Evolutionary conservation across 2,888 invertebrate genomes (phyloP).

Genomic region (Epirrita christyi): DNA sequence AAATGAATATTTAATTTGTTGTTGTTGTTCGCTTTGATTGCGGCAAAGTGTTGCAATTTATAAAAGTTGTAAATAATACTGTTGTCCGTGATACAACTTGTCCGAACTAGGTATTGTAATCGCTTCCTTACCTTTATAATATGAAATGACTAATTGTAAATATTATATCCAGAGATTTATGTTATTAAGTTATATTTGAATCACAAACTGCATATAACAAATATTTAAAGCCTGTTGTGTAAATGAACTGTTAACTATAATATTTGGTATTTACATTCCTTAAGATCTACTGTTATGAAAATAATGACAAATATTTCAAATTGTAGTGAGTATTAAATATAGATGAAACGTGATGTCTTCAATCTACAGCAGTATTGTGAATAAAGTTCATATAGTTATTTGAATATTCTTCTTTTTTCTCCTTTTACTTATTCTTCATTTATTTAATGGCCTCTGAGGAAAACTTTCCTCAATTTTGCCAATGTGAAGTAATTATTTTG

Average conservation of each 20-base stretch:
- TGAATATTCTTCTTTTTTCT: too few relatives aligned
- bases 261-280: conserved; percentile 50
- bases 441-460: too few relatives aligned
- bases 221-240: conserved; percentile 20
- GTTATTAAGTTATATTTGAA: conserved; percentile 36
- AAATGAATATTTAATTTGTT: conserved; percentile 58
- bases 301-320: conserved; percentile 29
- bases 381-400: conserved; percentile 57
- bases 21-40: conserved; percentile 60
- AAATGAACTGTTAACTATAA: conserved; percentile 22
- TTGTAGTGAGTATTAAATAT: conserved; percentile 33
- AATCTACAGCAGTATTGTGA: conserved; percentile 68
- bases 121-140: conserved; percentile 25
- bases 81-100: conserved; percentile 20
- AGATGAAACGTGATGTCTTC: conserved; percentile 37
- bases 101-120: conserved; percentile 11
- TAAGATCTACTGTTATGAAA: conserved; percentile 40
- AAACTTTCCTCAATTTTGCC: too few relatives aligned
- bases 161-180: conserved; percentile 36
- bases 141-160: conserved; percentile 34
- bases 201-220: conserved; percentile 31
- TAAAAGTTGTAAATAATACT: conserved; percentile 30
- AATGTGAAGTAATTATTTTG: too few relatives aligned
- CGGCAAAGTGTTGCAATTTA: conserved; percentile 31
- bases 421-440: too few relatives aligned